Evolutionary conservation across 2,113 vertebrate species (phyloP).

Genomic region (Gnathonemus longibarbis): DNA sequence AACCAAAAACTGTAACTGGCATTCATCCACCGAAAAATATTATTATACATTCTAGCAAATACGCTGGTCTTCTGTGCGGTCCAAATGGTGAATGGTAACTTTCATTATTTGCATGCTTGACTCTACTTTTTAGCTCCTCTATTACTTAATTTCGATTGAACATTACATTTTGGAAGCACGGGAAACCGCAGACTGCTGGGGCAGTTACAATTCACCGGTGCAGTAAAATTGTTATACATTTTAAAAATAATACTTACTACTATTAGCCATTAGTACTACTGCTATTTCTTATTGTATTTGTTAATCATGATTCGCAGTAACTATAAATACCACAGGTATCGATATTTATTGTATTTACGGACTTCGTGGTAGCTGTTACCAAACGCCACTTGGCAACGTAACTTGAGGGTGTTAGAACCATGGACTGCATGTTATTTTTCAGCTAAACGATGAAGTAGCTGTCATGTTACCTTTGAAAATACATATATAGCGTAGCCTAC

Average conservation of each 20-base stretch:
- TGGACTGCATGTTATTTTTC: neutral
- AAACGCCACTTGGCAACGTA: neutral
- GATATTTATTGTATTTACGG: neutral
- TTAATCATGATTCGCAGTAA: neutral
- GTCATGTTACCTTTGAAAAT: neutral
- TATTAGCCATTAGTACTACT: neutral
- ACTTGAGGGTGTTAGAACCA: neutral
- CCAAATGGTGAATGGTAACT: neutral
- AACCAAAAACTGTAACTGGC: neutral
- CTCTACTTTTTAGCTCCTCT: neutral
- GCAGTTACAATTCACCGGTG: neutral
- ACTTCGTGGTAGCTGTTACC: neutral
- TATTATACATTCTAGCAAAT: neutral
- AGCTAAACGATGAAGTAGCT: neutral
- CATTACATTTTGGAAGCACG: neutral
- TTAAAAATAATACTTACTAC: neutral
- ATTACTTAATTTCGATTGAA: neutral
- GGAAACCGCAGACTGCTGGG: neutral
- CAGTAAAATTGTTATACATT: neutral
- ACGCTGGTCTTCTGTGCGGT: neutral
- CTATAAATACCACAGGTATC: neutral
- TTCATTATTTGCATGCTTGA: neutral
- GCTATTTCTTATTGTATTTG: neutral
- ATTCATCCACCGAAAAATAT: neutral
- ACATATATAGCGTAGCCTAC: no score